Evolutionary conservation across 2,888 invertebrate genomes (phyloP).

Genomic region (Emesis furor): DNA sequence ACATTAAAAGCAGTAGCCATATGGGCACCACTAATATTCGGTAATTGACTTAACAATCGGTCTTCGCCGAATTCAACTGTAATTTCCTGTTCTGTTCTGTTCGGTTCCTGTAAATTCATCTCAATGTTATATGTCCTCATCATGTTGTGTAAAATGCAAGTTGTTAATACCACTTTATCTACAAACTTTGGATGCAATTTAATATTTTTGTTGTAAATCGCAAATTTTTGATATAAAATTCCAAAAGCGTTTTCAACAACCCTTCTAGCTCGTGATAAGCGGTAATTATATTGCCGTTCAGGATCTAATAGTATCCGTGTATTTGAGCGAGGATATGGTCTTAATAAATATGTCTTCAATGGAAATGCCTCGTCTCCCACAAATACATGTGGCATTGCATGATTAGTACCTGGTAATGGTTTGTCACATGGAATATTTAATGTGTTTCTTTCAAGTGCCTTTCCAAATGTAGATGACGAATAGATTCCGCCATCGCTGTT

Average conservation of each 20-base stretch:
- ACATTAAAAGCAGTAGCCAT: conserved; percentile 42
- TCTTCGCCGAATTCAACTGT: conserved; percentile 19
- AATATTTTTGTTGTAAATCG: conserved; percentile 35
- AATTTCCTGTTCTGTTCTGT: conserved; percentile 27
- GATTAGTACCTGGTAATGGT: conserved; percentile 38
- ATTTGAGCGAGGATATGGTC: conserved; percentile 45
- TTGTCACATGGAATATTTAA: conserved; percentile 50
- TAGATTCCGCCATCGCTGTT: conserved; percentile 25
- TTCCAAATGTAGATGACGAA: conserved; percentile 39
- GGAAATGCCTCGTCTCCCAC: conserved; percentile 64
- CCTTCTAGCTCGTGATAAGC: conserved; percentile 56
- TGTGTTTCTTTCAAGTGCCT: conserved; percentile 42
- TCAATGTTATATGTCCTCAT: conserved; percentile 57
- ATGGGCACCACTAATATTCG: conserved; percentile 20
- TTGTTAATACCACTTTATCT: conserved; percentile 45
- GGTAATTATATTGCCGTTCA: conserved; percentile 54
- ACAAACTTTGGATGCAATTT: conserved; percentile 34
- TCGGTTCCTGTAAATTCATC: conserved; percentile 25
- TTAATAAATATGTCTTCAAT: conserved; percentile 52
- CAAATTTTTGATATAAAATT: conserved; percentile 65
- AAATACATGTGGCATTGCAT: conserved; percentile 55
- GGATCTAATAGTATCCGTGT: conserved; percentile 33
- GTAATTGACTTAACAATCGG: conserved; percentile 37
- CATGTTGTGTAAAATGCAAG: conserved; percentile 53
- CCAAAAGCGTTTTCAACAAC: conserved; percentile 67